A percentile compares a stretch with the other conserved stretches of the same genome.
phyloP scores from a whole-genome alignment of 2,797 vertebrate genomes.

The Notolabrus celidotus region DNA sequence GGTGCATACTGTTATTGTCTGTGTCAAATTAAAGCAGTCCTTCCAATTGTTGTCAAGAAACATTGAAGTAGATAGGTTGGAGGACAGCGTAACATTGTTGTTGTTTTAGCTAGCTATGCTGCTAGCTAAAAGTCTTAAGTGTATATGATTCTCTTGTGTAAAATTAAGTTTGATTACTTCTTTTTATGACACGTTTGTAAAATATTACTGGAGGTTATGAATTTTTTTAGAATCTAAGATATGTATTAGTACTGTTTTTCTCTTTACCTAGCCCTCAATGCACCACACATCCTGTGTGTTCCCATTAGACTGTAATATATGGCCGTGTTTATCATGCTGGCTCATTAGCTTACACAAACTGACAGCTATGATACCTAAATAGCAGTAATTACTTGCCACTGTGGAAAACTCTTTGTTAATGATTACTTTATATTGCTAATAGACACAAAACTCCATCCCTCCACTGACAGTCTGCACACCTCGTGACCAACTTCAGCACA shows the following conservation, averaged over 20 bases:
- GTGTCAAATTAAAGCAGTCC: background rate
- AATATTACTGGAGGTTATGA: too few species aligned
- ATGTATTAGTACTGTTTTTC: too few species aligned
- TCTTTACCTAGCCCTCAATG: too few species aligned
- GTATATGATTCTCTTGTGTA: background rate
- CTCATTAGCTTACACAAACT: background rate
- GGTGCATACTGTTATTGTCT: background rate
- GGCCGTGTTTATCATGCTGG: background rate
- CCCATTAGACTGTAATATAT: accelerated
- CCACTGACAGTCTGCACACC: constrained; percentile 48
- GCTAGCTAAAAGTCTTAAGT: too few species aligned
- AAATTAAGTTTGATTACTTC: background rate
- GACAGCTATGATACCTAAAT: background rate
- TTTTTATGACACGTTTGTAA: background rate
- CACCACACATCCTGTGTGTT: background rate
- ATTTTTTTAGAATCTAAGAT: too few species aligned
- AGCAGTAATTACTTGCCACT: too few species aligned
- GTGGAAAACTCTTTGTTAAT: too few species aligned
- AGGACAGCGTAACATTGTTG: background rate
- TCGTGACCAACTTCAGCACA: constrained; percentile 56
- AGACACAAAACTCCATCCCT: constrained; percentile 4
- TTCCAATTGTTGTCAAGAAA: too few species aligned
- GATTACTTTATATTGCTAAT: background rate
- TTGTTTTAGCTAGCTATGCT: background rate
- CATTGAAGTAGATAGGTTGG: background rate